These are phyloP conservation scores for Labrus mixtus DNA, from an alignment of 2,113 vertebrate genomes.

Conservation along the genomic window DNA sequence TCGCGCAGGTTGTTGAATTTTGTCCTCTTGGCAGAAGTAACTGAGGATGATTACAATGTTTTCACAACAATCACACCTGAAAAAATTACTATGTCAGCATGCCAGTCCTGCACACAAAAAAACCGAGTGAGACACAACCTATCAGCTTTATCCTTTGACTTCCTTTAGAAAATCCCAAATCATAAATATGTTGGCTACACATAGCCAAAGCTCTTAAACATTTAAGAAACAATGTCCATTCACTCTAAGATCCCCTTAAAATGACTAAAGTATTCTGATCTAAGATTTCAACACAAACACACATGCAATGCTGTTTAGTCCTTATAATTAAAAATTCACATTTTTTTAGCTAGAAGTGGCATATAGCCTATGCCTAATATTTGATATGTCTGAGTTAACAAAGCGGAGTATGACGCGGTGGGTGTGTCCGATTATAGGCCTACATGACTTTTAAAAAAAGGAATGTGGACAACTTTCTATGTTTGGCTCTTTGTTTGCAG, in stretches of 20 bases:
- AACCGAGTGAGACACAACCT: not conserved
- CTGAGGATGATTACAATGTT: slow-evolving; percentile 63
- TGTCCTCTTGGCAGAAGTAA: slow-evolving; percentile 6
- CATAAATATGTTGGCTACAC: too few species aligned
- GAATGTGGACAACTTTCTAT: not conserved
- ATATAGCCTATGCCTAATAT: not conserved
- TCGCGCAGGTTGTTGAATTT: slow-evolving; percentile 52
- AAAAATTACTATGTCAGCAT: slow-evolving; percentile 64
- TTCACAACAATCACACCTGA: slow-evolving; percentile 74
- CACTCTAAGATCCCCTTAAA: too few species aligned
- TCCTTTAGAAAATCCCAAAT: not conserved
- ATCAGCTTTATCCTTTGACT: not conserved
- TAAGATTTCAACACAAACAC: too few species aligned
- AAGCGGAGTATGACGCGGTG: not conserved
- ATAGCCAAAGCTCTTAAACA: too few species aligned
- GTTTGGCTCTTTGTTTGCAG: slow-evolving; percentile 31
- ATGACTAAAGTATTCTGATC: too few species aligned
- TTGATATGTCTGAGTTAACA: not conserved
- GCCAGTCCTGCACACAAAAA: slow-evolving; percentile 36
- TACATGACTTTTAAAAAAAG: not conserved
- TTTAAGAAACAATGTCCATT: too few species aligned
- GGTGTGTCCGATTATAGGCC: slow-evolving; percentile 2
- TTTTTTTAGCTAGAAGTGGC: not conserved
- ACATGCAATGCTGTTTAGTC: not conserved
- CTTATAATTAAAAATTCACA: not conserved